These are phyloP conservation scores for Diabrotica undecimpunctata DNA, from an alignment of 1,140 invertebrate species.

Conservation along the genomic window DNA sequence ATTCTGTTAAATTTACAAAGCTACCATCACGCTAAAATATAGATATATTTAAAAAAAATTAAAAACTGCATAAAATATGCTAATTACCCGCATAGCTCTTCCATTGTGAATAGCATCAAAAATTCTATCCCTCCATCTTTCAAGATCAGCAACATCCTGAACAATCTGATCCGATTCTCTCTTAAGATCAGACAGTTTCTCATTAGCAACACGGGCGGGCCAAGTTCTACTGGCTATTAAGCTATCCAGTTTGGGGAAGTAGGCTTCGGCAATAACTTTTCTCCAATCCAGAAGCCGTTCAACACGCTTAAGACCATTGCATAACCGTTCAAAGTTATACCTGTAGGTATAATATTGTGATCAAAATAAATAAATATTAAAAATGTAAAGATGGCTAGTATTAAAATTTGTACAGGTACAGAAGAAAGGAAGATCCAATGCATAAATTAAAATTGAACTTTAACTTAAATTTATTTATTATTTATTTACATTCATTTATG, in stretches of 20 bases:
- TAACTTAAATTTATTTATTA: too few species aligned
- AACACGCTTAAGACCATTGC: constrained; percentile 57
- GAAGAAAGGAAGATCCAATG: too few species aligned
- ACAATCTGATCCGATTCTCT: constrained; percentile 55
- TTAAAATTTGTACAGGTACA: too few species aligned
- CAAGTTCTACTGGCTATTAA: constrained; percentile 61
- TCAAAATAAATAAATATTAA: too few species aligned
- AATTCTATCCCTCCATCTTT: constrained; percentile 71
- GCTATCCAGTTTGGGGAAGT: constrained; percentile 71
- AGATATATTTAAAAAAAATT: too few species aligned
- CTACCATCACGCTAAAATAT: too few species aligned
- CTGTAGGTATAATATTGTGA: constrained; percentile 32
- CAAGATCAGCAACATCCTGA: constrained; percentile 63
- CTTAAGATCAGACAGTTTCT: constrained; percentile 59
- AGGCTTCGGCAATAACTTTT: constrained; percentile 64
- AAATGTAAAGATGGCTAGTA: too few species aligned
- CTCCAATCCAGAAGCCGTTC: constrained; percentile 58
- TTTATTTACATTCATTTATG: too few species aligned
- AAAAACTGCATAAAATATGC: constrained; percentile 48
- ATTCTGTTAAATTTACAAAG: constrained; percentile 49
- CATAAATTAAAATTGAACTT: too few species aligned
- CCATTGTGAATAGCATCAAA: constrained; percentile 70
- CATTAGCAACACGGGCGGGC: constrained; percentile 58
- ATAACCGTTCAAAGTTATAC: constrained; percentile 68
- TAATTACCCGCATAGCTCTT: constrained; percentile 47